Conservation (phyloP, 2,113 vertebrate genomes). For the Circaetus cinerascens region DNA sequence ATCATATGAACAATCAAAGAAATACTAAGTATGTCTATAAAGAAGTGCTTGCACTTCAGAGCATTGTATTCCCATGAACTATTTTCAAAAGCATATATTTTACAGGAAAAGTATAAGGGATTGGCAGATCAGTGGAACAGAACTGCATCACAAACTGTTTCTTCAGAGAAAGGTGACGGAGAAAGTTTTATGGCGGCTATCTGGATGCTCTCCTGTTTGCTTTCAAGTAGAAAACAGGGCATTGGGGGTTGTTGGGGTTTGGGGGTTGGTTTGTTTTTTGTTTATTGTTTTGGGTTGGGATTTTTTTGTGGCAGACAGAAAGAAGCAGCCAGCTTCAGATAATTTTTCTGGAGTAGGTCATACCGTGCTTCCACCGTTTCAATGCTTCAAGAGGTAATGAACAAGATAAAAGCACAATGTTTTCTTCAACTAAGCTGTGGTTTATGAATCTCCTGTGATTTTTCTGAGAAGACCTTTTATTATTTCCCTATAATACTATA, state of each 20-base stretch:
- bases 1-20: background rate
- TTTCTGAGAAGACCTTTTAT: background rate
- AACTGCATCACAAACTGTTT: background rate
- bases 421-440: background rate
- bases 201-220: background rate
- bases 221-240: background rate
- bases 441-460: background rate
- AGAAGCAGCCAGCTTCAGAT: background rate
- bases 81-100: background rate
- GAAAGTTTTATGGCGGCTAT: background rate
- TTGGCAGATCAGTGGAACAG: background rate
- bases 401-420: background rate
- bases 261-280: background rate
- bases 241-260: background rate
- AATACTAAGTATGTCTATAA: background rate
- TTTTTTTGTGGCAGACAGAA: background rate
- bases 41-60: background rate
- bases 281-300: background rate
- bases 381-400: background rate
- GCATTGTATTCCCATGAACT: background rate
- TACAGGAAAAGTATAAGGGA: background rate
- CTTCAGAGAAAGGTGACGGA: background rate
- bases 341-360: background rate
- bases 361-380: background rate
- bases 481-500: background rate